phyloP scores from a whole-genome alignment of 2,888 invertebrate genomes.

The Eutolmus rufibarbis region DNA sequence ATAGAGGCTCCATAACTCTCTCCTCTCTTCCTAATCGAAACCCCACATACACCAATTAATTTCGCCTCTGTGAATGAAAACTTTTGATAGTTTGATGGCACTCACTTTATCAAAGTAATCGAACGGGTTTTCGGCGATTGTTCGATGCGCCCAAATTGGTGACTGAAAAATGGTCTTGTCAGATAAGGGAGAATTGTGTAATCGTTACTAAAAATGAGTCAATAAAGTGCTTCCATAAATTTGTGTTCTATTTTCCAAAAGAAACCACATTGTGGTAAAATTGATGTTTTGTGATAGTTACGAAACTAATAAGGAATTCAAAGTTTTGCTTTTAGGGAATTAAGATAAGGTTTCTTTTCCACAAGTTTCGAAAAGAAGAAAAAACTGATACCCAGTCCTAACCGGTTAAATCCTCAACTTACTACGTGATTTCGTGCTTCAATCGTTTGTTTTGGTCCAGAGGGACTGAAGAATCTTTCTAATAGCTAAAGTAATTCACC shows the following conservation, averaged over 20 bases:
- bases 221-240: neutral
- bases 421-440: neutral
- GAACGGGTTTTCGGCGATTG: neutral
- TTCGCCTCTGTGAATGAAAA: neutral
- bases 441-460: neutral
- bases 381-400: neutral
- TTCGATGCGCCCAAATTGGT: neutral
- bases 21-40: neutral
- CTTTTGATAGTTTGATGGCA: neutral
- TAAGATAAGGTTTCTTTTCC: neutral
- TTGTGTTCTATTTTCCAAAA: neutral
- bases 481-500: neutral
- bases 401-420: neutral
- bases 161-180: neutral
- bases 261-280: neutral
- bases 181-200: neutral
- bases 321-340: neutral
- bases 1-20: neutral
- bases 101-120: neutral
- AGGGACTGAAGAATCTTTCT: neutral
- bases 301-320: neutral
- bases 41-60: neutral
- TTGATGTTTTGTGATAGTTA: neutral
- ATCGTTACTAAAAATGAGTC: neutral
- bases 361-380: neutral